Evolutionary conservation across 2,888 invertebrate species (phyloP).

Genomic region (Pyrrhia umbra): DNA sequence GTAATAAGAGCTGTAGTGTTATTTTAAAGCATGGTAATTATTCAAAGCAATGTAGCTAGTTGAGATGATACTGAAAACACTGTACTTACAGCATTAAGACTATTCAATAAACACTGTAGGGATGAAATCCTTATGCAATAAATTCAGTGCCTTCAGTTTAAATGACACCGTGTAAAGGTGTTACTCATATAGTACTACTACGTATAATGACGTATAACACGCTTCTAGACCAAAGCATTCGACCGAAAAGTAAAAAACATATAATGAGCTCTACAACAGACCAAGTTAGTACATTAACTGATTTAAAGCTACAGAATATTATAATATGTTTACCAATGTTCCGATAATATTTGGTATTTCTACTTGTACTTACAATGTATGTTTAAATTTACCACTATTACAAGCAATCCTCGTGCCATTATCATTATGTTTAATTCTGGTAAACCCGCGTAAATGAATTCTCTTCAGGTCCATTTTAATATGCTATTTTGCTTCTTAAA

Average conservation of each 20-base stretch:
- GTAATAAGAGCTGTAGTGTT: no score
- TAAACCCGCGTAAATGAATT: conserved; percentile 31
- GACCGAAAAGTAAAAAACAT: not conserved
- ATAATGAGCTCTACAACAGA: not conserved
- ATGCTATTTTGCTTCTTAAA: conserved; percentile 34
- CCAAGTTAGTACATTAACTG: not conserved
- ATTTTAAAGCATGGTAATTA: no score
- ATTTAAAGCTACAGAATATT: not conserved
- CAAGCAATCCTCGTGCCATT: conserved; percentile 7
- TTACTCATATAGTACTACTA: no score
- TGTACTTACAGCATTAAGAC: no score
- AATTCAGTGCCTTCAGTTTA: no score
- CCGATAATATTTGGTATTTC: conserved; percentile 20
- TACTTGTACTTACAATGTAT: not conserved
- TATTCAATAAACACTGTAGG: no score
- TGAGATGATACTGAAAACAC: no score
- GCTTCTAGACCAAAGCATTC: no score
- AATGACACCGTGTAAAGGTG: not conserved
- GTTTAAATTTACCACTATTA: conserved; percentile 17
- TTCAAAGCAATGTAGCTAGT: no score
- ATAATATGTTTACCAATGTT: not conserved
- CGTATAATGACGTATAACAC: no score
- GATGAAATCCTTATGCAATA: no score
- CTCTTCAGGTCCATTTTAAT: conserved; percentile 32
- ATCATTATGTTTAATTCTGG: conserved; percentile 17